Evolutionary conservation across 2,113 vertebrate species (phyloP).

Genomic region (Percopsis transmontana): DNA sequence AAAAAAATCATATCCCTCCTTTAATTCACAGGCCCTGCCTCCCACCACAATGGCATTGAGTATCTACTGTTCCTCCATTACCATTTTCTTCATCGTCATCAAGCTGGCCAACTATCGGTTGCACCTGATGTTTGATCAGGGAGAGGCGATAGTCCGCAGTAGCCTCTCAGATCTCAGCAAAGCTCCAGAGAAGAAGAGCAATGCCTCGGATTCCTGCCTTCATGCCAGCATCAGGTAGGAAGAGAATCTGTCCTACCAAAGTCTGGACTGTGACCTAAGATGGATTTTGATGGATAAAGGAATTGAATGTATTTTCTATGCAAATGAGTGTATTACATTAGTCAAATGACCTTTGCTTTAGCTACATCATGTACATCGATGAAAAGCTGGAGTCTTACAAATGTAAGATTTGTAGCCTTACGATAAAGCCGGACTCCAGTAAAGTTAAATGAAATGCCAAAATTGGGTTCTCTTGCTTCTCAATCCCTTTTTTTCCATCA

Average conservation of each 20-base stretch:
- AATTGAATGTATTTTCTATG: not conserved
- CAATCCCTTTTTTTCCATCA: slow-evolving; percentile 35
- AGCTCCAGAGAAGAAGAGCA: slow-evolving; percentile 76
- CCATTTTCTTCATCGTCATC: slow-evolving; percentile 88
- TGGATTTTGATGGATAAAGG: not conserved
- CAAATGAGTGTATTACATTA: too few species aligned
- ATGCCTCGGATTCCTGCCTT: slow-evolving; percentile 70
- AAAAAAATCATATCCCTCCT: not conserved
- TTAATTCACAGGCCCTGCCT: slow-evolving; percentile 84
- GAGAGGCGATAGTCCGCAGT: slow-evolving; percentile 81
- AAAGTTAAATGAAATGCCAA: not conserved
- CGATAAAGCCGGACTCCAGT: too few species aligned
- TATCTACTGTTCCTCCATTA: slow-evolving; percentile 91
- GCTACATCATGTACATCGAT: too few species aligned
- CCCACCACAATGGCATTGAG: slow-evolving; percentile 85
- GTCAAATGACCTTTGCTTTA: too few species aligned
- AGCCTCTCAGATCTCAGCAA: slow-evolving; percentile 79
- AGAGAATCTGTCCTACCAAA: not conserved
- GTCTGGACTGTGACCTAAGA: not conserved
- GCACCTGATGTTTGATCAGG: slow-evolving; percentile 94
- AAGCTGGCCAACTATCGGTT: slow-evolving; percentile 92
- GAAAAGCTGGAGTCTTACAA: too few species aligned
- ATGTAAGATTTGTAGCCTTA: too few species aligned
- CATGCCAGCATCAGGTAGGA: slow-evolving; percentile 79
- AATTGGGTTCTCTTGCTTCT: not conserved